A percentile compares a stretch with the other conserved stretches of the same genome.
phyloP scores from a whole-genome alignment of 2,113 vertebrate genomes.

The Festucalex cinctus region DNA sequence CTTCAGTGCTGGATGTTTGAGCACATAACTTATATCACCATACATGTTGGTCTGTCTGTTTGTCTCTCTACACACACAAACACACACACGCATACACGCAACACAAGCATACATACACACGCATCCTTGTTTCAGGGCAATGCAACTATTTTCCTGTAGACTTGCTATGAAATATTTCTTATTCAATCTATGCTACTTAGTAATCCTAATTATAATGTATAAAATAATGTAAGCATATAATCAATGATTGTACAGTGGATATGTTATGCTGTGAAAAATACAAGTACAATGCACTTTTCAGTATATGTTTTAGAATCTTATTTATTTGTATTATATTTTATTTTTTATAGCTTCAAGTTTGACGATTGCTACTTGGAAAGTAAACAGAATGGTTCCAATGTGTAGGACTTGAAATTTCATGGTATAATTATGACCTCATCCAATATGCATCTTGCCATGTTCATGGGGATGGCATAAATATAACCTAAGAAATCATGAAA shows the following conservation, averaged over 20 bases:
- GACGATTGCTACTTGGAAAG: slow-evolving; percentile 62
- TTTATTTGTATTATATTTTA: slow-evolving; percentile 67
- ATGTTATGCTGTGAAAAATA: slow-evolving; percentile 73
- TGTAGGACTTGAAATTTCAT: slow-evolving; percentile 48
- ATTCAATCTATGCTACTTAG: slow-evolving; percentile 73
- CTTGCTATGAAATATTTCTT: slow-evolving; percentile 72
- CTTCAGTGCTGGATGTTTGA: slow-evolving; percentile 58
- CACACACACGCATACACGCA: slow-evolving; percentile 18
- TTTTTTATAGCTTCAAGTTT: slow-evolving; percentile 64
- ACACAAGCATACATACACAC: slow-evolving; percentile 12
- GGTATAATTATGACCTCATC: slow-evolving; percentile 31
- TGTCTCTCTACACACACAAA: slow-evolving; percentile 17
- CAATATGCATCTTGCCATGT: slow-evolving; percentile 22
- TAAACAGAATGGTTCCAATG: slow-evolving; percentile 63
- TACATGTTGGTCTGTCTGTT: slow-evolving; percentile 26
- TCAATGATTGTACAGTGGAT: slow-evolving; percentile 74
- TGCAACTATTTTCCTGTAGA: slow-evolving; percentile 71
- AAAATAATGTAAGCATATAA: slow-evolving; percentile 74
- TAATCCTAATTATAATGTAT: slow-evolving; percentile 73
- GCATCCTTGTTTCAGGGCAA: slow-evolving; percentile 65
- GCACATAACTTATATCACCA: slow-evolving; percentile 51
- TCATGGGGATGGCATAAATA: slow-evolving; percentile 17
- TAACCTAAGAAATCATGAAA: slow-evolving; percentile 21
- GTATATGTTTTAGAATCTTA: slow-evolving; percentile 62
- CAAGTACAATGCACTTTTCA: slow-evolving; percentile 73